Evolutionary conservation across 2,797 vertebrate genomes (phyloP).

Genomic region (Silurus aristotelis): DNA sequence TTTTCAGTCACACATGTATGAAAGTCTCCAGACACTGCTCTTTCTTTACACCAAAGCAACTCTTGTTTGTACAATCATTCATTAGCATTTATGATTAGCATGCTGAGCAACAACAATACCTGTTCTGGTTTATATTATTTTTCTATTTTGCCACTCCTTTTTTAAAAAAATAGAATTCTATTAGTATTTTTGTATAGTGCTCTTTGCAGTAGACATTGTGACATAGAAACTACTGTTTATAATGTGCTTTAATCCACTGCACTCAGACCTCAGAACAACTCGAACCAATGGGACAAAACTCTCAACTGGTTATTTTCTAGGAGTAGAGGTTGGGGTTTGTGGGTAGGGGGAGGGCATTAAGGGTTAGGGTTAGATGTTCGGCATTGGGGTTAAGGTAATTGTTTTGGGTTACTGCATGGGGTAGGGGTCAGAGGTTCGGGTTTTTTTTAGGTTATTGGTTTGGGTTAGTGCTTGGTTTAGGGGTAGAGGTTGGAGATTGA

Average conservation of each 20-base stretch:
- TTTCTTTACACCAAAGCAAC: neutral
- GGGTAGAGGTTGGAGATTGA: no score
- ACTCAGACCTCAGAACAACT: neutral
- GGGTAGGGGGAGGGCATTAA: no score
- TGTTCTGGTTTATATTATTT: neutral
- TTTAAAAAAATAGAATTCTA: neutral
- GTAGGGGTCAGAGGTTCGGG: no score
- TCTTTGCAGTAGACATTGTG: neutral
- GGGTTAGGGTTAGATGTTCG: no score
- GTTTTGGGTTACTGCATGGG: no score
- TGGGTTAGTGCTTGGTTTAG: no score
- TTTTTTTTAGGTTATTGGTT: no score
- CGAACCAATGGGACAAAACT: neutral
- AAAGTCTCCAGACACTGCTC: neutral
- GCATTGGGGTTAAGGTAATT: no score
- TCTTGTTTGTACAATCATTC: neutral
- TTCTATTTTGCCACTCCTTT: neutral
- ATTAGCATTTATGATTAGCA: conserved; percentile 2
- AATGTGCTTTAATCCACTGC: neutral
- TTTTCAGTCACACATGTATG: neutral
- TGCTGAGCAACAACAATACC: neutral
- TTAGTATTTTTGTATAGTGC: neutral
- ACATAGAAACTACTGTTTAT: neutral
- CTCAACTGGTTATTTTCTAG: neutral
- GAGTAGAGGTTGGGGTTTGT: no score